These are phyloP conservation scores for Rhyacichthys aspro DNA, from an alignment of 2,797 vertebrate genomes.

Conservation along the genomic window DNA sequence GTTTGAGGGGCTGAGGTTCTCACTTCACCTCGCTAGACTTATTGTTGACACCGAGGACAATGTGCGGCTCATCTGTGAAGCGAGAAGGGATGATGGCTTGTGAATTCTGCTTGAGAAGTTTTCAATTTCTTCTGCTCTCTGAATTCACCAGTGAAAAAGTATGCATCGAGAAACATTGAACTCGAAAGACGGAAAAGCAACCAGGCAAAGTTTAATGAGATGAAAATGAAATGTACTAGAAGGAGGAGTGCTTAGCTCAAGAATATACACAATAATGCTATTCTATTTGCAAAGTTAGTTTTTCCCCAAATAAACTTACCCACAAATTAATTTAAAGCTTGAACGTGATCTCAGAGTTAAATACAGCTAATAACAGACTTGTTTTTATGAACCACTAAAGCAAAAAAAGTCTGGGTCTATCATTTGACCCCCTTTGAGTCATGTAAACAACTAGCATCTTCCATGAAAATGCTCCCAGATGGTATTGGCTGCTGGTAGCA, in stretches of 20 bases:
- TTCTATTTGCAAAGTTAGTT: no score
- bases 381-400: no score
- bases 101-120: slow-evolving; percentile 42
- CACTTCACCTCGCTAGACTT: slow-evolving; percentile 2
- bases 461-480: no score
- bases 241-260: slow-evolving; percentile 12
- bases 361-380: no score
- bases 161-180: slow-evolving; percentile 13
- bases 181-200: slow-evolving; percentile 6
- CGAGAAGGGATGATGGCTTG: slow-evolving; percentile 11
- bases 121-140: slow-evolving; percentile 25
- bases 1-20: background rate
- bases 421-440: no score
- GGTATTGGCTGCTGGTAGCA: no score
- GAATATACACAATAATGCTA: slow-evolving; percentile 9
- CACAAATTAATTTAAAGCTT: no score
- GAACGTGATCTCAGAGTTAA: no score
- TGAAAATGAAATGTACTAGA: slow-evolving; percentile 4
- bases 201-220: slow-evolving; percentile 16
- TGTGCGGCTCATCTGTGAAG: slow-evolving; percentile 24
- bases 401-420: no score
- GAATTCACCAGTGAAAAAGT: slow-evolving; percentile 19
- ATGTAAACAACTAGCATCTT: no score
- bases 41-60: slow-evolving; percentile 3
- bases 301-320: no score